Percentiles rank a stretch among this genome's conserved stretches.
phyloP scores from a whole-genome alignment of 2,797 vertebrate species.

The Astyanax mexicanus region DNA sequence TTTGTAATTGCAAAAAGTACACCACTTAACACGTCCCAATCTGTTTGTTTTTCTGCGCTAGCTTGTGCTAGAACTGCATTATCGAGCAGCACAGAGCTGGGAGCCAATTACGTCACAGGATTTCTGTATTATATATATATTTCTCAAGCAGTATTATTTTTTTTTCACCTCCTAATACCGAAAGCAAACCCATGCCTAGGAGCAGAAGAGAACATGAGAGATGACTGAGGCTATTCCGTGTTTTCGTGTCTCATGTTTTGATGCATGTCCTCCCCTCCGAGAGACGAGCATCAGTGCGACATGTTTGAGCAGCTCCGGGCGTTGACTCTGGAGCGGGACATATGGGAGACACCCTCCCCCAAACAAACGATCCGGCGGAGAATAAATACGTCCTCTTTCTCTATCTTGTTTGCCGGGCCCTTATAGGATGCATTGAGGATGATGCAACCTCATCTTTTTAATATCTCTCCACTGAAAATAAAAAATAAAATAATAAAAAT shows the following conservation, averaged over 20 bases:
- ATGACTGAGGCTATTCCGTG: background rate
- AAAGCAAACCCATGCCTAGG: background rate
- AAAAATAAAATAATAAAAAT: no score
- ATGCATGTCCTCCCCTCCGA: constrained; percentile 29
- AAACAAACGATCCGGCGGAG: constrained; percentile 28
- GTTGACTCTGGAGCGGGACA: constrained; percentile 35
- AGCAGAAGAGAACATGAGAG: constrained; percentile 5
- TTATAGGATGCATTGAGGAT: constrained; percentile 56
- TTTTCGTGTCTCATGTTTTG: constrained; percentile 22
- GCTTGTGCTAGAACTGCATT: background rate
- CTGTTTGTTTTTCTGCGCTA: background rate
- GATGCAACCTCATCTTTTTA: constrained; percentile 18
- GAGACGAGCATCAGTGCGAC: constrained; percentile 27
- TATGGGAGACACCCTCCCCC: constrained; percentile 36
- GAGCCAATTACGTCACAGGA: background rate
- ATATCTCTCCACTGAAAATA: constrained; percentile 1
- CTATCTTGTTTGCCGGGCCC: constrained; percentile 66
- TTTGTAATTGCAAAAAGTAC: constrained; percentile 12
- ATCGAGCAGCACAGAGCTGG: background rate
- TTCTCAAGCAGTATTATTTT: background rate
- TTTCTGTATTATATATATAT: background rate
- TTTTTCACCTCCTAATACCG: background rate
- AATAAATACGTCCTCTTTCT: constrained; percentile 12
- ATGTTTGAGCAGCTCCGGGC: constrained; percentile 42
- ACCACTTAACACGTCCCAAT: constrained; percentile 7